phyloP scores from a whole-genome alignment of 1,140 invertebrate species.

The Atopsyche davidsoni region DNA sequence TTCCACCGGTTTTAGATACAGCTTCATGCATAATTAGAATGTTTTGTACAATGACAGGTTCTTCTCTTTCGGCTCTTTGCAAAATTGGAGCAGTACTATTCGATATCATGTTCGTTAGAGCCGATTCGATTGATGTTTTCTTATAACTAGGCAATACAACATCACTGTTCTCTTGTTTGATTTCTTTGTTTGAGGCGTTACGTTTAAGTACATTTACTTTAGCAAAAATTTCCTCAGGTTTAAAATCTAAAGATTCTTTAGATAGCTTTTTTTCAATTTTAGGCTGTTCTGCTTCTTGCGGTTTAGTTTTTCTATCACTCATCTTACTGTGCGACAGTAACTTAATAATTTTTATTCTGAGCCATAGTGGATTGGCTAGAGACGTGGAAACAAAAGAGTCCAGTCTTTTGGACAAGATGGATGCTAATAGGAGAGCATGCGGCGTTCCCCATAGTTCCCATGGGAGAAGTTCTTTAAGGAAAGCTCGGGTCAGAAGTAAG shows the following conservation, averaged over 20 bases:
- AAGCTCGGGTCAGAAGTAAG: conserved; percentile 50
- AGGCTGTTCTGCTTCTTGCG: neutral
- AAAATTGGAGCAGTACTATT: conserved; percentile 33
- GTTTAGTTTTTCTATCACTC: conserved; percentile 22
- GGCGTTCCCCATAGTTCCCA: conserved; percentile 62
- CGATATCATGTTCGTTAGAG: conserved; percentile 30
- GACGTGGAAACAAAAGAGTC: conserved; percentile 44
- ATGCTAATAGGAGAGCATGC: conserved; percentile 55
- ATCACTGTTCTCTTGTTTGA: too few species aligned
- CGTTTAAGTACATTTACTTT: neutral
- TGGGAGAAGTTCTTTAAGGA: conserved; percentile 56
- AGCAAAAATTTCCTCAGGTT: neutral
- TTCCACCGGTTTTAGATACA: conserved; percentile 13
- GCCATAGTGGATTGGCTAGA: conserved; percentile 45
- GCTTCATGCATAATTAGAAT: conserved; percentile 8
- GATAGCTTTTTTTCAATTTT: neutral
- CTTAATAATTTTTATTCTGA: conserved; percentile 47
- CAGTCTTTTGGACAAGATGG: conserved; percentile 55
- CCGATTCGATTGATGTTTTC: conserved; percentile 27
- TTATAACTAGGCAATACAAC: neutral
- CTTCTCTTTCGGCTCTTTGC: conserved; percentile 32
- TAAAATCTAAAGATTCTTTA: conserved; percentile 8
- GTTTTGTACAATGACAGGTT: conserved; percentile 20
- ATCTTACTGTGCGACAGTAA: conserved; percentile 21
- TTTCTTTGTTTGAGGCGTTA: too few species aligned